These are phyloP conservation scores for Festucalex cinctus DNA, from an alignment of 2,113 vertebrate species.

Conservation along the genomic window DNA sequence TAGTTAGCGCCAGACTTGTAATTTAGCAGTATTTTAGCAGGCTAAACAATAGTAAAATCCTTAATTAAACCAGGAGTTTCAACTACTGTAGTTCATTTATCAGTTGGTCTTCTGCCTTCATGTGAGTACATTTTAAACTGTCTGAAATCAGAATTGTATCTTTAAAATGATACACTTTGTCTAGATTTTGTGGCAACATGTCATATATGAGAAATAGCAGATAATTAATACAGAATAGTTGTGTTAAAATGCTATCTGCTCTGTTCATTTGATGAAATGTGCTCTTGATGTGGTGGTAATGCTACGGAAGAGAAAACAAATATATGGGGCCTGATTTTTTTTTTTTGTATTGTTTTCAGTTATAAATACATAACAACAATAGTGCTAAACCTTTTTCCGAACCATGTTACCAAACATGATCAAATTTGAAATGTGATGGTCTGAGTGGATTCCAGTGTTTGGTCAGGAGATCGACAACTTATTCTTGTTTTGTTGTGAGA, in stretches of 20 bases:
- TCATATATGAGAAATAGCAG: constrained; percentile 15
- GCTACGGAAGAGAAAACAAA: constrained; percentile 32
- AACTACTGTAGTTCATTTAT: constrained; percentile 12
- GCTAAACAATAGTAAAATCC: not conserved
- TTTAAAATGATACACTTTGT: constrained; percentile 25
- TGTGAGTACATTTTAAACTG: constrained; percentile 10
- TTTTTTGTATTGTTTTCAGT: constrained; percentile 23
- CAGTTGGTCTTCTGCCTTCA: constrained; percentile 13
- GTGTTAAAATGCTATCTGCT: constrained; percentile 30
- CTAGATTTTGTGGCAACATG: constrained; percentile 25
- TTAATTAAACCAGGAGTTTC: not conserved
- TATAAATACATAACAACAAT: constrained; percentile 25
- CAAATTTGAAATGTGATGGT: constrained; percentile 27
- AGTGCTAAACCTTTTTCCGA: constrained; percentile 16
- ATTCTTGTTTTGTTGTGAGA: constrained; percentile 18
- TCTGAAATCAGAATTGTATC: constrained; percentile 24
- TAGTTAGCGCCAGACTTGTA: not conserved
- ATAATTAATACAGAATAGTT: constrained; percentile 25
- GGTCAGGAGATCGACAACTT: constrained; percentile 32
- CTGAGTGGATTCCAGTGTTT: constrained; percentile 19
- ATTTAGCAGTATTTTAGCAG: not conserved
- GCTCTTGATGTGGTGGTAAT: constrained; percentile 31
- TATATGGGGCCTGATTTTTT: constrained; percentile 35
- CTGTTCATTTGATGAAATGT: constrained; percentile 37
- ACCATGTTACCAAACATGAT: constrained; percentile 18